These are phyloP conservation scores for Pseudococcus longispinus DNA, from an alignment of 2,888 invertebrate species.

Conservation along the genomic window DNA sequence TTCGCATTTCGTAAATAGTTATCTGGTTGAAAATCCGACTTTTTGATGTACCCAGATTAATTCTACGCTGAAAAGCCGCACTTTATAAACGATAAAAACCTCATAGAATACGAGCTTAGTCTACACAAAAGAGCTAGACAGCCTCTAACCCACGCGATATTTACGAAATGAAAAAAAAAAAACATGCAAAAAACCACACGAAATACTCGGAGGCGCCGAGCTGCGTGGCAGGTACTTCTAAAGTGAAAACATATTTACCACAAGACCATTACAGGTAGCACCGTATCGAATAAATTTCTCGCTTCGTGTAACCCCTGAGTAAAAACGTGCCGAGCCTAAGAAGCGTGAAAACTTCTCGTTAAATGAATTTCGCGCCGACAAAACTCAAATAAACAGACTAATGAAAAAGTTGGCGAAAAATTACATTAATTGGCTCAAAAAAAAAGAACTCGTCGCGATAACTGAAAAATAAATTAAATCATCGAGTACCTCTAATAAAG, in stretches of 20 bases:
- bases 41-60: neutral
- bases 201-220: neutral
- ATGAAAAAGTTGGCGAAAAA: neutral
- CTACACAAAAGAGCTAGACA: neutral
- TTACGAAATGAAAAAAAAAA: neutral
- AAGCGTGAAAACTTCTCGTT: slow-evolving; percentile 25
- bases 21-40: neutral
- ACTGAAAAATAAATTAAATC: neutral
- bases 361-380: neutral
- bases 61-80: neutral
- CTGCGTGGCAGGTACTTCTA: neutral
- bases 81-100: neutral
- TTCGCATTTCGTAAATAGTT: neutral
- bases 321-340: slow-evolving; percentile 8
- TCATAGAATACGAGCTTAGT: neutral
- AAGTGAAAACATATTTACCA: slow-evolving; percentile 22
- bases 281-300: slow-evolving; percentile 19
- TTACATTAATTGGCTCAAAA: neutral
- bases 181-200: neutral
- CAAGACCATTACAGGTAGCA: slow-evolving; percentile 22
- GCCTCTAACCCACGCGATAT: neutral
- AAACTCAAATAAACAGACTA: slow-evolving; percentile 7
- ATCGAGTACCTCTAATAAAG: neutral
- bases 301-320: slow-evolving; percentile 3
- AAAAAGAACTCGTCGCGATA: neutral